Conservation (phyloP, 35 echinoderm and acorn worm genomes). For the Anneissia japonica region DNA sequence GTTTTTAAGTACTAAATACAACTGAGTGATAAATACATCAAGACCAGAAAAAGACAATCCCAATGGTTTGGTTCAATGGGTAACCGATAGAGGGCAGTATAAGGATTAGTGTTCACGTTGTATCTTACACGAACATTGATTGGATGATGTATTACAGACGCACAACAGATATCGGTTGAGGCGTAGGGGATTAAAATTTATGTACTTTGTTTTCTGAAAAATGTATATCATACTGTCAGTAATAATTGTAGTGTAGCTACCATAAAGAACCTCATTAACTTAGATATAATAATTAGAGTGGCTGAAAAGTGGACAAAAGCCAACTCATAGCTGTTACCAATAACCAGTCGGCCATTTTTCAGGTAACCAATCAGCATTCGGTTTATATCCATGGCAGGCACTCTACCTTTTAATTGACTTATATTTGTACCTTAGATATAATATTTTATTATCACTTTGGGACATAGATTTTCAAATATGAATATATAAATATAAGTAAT, state of each 20-base stretch:
- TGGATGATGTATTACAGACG: background rate
- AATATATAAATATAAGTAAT: background rate
- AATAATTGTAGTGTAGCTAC: background rate
- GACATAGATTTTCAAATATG: background rate
- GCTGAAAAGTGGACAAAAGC: background rate
- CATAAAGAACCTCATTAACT: background rate
- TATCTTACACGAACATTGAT: background rate
- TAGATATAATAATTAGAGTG: background rate
- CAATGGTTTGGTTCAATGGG: too few relatives aligned
- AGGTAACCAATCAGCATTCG: background rate
- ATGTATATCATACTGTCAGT: background rate
- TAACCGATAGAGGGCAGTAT: background rate
- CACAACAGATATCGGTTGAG: background rate
- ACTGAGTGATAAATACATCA: too few relatives aligned
- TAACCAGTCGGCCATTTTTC: background rate
- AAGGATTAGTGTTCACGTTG: background rate
- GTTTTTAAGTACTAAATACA: too few relatives aligned
- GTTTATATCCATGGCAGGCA: background rate
- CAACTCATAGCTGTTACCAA: background rate
- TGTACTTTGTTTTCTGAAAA: background rate
- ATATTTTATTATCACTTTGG: background rate
- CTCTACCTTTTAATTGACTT: too few relatives aligned
- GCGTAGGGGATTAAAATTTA: background rate
- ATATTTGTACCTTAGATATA: background rate
- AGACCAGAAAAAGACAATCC: too few relatives aligned